Conservation (phyloP, 1,140 invertebrate genomes). For the Nasonia vitripennis region DNA sequence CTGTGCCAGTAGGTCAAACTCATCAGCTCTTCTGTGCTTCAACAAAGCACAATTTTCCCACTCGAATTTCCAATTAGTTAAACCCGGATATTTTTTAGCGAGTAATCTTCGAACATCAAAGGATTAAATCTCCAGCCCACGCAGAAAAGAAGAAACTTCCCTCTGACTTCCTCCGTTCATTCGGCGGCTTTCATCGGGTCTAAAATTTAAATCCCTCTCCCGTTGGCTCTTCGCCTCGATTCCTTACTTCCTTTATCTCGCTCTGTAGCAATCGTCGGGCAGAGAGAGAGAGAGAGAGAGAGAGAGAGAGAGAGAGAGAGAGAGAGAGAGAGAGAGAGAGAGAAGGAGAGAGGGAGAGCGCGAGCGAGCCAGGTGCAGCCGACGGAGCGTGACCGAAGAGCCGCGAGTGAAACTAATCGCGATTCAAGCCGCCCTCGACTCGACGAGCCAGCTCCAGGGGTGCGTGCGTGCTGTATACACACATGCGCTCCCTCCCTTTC, state of each 20-base stretch:
- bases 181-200: background rate
- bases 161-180: background rate
- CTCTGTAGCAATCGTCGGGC: too few relatives aligned
- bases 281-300: background rate
- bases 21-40: too few relatives aligned
- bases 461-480: slow-evolving; percentile 7
- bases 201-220: slow-evolving; percentile 27
- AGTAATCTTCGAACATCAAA: background rate
- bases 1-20: too few relatives aligned
- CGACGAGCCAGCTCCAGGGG: slow-evolving; percentile 12
- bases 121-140: background rate
- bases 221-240: background rate
- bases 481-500: background rate
- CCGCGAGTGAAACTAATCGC: slow-evolving; percentile 59
- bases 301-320: background rate
- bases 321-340: background rate
- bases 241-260: background rate
- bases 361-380: slow-evolving; percentile 55
- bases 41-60: too few relatives aligned
- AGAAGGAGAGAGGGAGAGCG: background rate
- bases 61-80: too few relatives aligned
- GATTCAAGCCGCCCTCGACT: slow-evolving; percentile 50
- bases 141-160: background rate
- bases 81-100: too few relatives aligned
- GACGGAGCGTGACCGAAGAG: slow-evolving; percentile 55